A percentile compares a stretch with the other conserved stretches of the same genome.
Evolutionary conservation across 2,888 invertebrate genomes (phyloP).

Genomic region (Ctena decussata): DNA sequence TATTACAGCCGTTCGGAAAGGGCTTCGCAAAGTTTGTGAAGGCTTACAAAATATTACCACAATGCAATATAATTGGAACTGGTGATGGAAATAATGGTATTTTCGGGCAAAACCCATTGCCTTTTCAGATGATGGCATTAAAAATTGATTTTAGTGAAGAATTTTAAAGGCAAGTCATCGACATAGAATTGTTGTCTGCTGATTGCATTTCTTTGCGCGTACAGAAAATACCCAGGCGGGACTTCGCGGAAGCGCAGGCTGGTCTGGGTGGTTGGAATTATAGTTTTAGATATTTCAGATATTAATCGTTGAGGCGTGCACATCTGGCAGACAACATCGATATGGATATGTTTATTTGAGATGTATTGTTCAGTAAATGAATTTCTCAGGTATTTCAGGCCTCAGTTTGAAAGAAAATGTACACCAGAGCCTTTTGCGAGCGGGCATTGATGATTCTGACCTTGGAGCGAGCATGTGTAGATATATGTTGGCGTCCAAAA

Average conservation of each 20-base stretch:
- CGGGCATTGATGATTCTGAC: not conserved
- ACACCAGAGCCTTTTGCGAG: not conserved
- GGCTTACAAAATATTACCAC: not conserved
- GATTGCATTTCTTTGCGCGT: too few relatives aligned
- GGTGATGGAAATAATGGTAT: not conserved
- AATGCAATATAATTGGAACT: not conserved
- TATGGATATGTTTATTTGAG: not conserved
- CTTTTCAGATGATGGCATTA: not conserved
- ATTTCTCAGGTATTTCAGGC: slow-evolving; percentile 11
- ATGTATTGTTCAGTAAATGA: not conserved
- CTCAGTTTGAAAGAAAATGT: slow-evolving; percentile 14
- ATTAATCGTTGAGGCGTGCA: too few relatives aligned
- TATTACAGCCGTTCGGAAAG: not conserved
- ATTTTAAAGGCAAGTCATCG: not conserved
- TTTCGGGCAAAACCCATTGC: not conserved
- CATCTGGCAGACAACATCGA: too few relatives aligned
- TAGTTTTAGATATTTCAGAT: too few relatives aligned
- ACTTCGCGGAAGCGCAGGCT: too few relatives aligned
- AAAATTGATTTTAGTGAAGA: not conserved
- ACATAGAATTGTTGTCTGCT: too few relatives aligned
- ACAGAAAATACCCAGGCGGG: too few relatives aligned
- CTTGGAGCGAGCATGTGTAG: slow-evolving; percentile 27
- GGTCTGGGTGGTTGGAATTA: too few relatives aligned
- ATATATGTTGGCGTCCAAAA: slow-evolving; percentile 20
- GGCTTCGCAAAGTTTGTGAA: not conserved